Conservation (phyloP, 2,888 invertebrate species). For the Drosophila subsilvestris region DNA sequence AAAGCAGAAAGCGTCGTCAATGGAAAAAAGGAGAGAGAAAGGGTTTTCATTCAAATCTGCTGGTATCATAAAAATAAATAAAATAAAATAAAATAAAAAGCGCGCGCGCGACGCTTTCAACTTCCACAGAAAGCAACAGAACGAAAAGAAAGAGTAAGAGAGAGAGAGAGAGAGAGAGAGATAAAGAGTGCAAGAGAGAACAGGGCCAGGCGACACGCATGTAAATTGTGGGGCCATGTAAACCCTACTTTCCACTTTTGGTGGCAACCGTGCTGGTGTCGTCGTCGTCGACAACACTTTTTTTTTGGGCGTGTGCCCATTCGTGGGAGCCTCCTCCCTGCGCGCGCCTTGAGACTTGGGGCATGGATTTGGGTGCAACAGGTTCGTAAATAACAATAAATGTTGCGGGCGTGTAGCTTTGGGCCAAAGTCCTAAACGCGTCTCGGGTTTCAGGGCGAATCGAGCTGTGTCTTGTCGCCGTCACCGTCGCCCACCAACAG, state of each 20-base stretch:
- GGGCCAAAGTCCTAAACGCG: constrained; percentile 49
- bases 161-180: constrained; percentile 14
- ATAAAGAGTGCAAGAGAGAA: constrained; percentile 13
- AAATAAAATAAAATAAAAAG: constrained; percentile 63
- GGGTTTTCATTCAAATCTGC: constrained; percentile 67
- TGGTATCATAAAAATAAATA: constrained; percentile 56
- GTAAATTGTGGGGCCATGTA: constrained; percentile 64
- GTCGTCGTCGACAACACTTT: constrained; percentile 50
- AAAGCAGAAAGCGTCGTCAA: background rate
- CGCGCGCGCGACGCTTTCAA: constrained; percentile 68
- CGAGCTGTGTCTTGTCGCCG: background rate
- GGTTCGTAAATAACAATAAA: constrained; percentile 49
- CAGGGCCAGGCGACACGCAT: constrained; percentile 54
- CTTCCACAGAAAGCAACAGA: constrained; percentile 57
- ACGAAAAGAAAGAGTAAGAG: constrained; percentile 9
- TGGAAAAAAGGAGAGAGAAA: constrained; percentile 57
- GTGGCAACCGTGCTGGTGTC: constrained; percentile 37
- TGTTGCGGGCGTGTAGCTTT: constrained; percentile 48
- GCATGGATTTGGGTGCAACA: constrained; percentile 22
- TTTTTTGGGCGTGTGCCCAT: constrained; percentile 43
- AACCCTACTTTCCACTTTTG: constrained; percentile 75
- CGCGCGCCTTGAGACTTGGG: background rate
- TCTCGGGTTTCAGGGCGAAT: constrained; percentile 36
- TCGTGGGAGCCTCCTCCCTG: constrained; percentile 14
- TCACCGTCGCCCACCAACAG: constrained; percentile 17